Evolutionary conservation across 2,888 invertebrate species (phyloP), one percentile per base, ranked within the genome.

Genomic region (Craniophora ligustri): DNA sequence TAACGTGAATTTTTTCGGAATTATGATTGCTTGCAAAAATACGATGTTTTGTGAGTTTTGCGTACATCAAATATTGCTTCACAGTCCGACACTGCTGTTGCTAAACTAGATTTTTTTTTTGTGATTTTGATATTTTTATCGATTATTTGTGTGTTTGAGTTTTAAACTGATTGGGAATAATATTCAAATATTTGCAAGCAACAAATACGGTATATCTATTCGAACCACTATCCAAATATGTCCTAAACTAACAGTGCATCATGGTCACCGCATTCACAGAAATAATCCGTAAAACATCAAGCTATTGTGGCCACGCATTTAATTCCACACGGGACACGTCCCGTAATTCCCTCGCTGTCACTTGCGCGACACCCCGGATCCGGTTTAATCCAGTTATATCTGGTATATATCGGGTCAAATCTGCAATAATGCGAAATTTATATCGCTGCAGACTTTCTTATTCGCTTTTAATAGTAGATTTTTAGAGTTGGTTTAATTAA

Each of bases 351-450:
- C 62, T 35, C 53, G 68, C 65, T 72, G 79, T 78, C 79, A 69
- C 64, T 69, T 72, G 75, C 67, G 68, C 63, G 66, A 72, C 79
- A 68, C 69, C 57, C 63, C 63, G 68, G 66, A 75, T 69, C 72
- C 80, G 19, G 68, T 65, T 67, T 78, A 81, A 80, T 80, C 81
- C 78, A 66, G 71, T 77, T 76, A 76, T 77, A 26, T 26, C 26
- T 26, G 26, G 26, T 26, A n/a, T n/a, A 23, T 26, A 78, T 78
- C 78, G 67, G 70, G 70, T 75, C 74, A 76, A 78, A 78, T 79
- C 78, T 78, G 78, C 71, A 76, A 75, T 80, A 80, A 82, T 80
- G 72, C 72, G 50, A 72, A 76, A 76, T 79, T 79, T 76, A 76
- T 75, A 73, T 65, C 41, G 57, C 56, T 62, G 64, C 72, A 44